Evolutionary conservation across 1,140 invertebrate species (phyloP).

Genomic region (Drosophila biarmipes): DNA sequence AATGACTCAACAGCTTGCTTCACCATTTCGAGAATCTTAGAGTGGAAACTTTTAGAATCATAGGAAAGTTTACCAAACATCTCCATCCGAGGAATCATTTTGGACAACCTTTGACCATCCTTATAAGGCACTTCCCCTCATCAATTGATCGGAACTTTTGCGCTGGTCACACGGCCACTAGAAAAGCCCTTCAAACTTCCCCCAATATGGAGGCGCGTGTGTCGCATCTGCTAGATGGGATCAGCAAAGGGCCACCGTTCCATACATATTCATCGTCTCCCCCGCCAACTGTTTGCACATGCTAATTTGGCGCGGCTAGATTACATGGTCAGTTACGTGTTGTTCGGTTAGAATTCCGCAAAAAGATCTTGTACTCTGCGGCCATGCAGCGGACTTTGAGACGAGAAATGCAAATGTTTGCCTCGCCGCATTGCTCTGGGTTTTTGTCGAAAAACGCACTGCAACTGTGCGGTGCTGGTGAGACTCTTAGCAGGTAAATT

Average conservation of each 20-base stretch:
- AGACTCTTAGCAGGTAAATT: slow-evolving; percentile 48
- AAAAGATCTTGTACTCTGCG: slow-evolving; percentile 28
- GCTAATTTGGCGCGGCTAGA: slow-evolving; percentile 5
- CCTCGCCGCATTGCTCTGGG: slow-evolving; percentile 16
- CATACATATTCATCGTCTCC: slow-evolving; percentile 45
- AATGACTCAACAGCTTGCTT: background rate
- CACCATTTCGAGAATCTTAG: background rate
- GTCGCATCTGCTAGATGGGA: slow-evolving; percentile 36
- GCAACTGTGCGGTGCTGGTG: slow-evolving; percentile 23
- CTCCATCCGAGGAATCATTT: background rate
- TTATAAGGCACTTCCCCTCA: slow-evolving; percentile 11
- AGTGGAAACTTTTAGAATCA: slow-evolving; percentile 6
- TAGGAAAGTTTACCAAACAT: slow-evolving; percentile 4
- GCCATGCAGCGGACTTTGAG: slow-evolving; percentile 39
- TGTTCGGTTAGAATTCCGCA: slow-evolving; percentile 32
- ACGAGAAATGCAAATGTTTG: slow-evolving; percentile 37
- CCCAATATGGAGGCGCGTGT: slow-evolving; percentile 42
- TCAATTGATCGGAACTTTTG: slow-evolving; percentile 5
- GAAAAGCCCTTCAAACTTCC: slow-evolving; percentile 33
- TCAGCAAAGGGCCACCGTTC: slow-evolving; percentile 33
- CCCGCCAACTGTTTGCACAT: slow-evolving; percentile 42
- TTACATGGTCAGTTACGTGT: slow-evolving; percentile 32
- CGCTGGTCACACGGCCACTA: slow-evolving; percentile 22
- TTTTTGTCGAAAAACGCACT: slow-evolving; percentile 9
- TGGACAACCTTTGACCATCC: background rate